Base-by-base conservation (phyloP, 2,888 invertebrate genomes). In the Phlogophora meticulosa region DNA sequence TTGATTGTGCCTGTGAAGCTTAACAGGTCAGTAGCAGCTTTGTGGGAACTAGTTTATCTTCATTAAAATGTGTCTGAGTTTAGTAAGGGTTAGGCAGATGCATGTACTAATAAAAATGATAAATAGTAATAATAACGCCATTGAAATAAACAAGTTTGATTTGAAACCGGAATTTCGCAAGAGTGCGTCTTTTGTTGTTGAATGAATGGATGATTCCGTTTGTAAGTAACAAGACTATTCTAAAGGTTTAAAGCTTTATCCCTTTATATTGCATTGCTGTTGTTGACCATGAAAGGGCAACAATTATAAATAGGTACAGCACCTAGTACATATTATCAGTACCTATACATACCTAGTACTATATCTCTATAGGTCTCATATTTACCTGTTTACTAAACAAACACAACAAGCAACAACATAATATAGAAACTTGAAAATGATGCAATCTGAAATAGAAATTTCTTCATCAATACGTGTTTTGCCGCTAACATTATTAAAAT, bases 401-500 rank as follows among this genome's bases (percentile, higher is more conserved):
- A 66, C 66, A 32, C 17, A 53, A 9, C 9, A 56, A 48, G 32
- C n/a, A n/a, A n/a, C n/a, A n/a, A 55, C 28, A 48, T 67, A 66
- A 36, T 72, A 40, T n/a, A 9, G 51, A 48, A 70, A 71, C 78
- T 62, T 17, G 76, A 61, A 70, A 55, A 28, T 79, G 72, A 80
- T 75, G 69, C 62, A 73, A 81, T 73, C 42, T 52, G n/a, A 62
- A 52, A 59, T 20, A 43, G 11, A 43, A 57, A 79, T 81, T 79
- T 63, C 62, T 64, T 67, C 61, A 70, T 76, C 28, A 17, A 48
- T 62, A 70, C 63, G 17, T 28, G 60, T 70, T 62, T 45, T 48
- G 20, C 38, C 22, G 22, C 34, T 55, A 20, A 28, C 10, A 13
- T 56, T 15, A 70, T 55, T 53, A 32, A 42, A 52, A 74, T 52